Base-by-base conservation (phyloP, 2,888 invertebrate species). In the Drosophila vallismaia region DNA sequence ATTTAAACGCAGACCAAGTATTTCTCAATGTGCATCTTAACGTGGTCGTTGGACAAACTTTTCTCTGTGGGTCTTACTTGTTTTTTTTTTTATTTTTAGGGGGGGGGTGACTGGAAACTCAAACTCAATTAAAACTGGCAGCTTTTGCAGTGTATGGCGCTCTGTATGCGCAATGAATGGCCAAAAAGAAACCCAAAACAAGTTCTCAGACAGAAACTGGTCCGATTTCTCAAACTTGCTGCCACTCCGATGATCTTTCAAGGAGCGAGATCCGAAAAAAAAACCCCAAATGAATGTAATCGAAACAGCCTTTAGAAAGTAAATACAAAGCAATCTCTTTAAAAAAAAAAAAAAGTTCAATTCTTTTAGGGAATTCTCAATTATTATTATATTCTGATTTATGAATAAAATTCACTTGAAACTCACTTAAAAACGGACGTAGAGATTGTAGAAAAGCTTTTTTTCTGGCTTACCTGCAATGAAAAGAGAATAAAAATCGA, bases 141-240 rank as follows among this genome's bases (percentile, higher is more conserved):
- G 72, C 53, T 48, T 48, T 48, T 31, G 45, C 49, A 28, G 62
- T 40, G 42, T 12, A 48, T 53, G 53, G 56, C 56, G 12, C 29
- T 42, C 28, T 28, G 28, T 28, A 28, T 28, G 28, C 28, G 28
- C 28, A 28, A 28, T 28, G 28, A 5, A 28, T 6, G 28, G 4
- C 28, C 28, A 28, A 28, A 28, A 28, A 28, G 28, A 28, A 28
- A 28, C 28, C 26, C 36, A 49, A 77, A 81, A 82, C 81, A 71
- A 77, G 81, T 82, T 82, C 81, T 82, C 86, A 64, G 55, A 53
- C 54, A 31, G 51, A 86, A 82, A 82, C 81, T 88, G 88, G 88
- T 82, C 75, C 86, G 73, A 72, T 75, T 66, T 70, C 74, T 72
- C 72, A 71, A 56, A 69, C 51, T 56, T 62, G 54, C 69, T 74